phyloP scores from a whole-genome alignment of 2,888 invertebrate genomes.

The Brenthis hecate region DNA sequence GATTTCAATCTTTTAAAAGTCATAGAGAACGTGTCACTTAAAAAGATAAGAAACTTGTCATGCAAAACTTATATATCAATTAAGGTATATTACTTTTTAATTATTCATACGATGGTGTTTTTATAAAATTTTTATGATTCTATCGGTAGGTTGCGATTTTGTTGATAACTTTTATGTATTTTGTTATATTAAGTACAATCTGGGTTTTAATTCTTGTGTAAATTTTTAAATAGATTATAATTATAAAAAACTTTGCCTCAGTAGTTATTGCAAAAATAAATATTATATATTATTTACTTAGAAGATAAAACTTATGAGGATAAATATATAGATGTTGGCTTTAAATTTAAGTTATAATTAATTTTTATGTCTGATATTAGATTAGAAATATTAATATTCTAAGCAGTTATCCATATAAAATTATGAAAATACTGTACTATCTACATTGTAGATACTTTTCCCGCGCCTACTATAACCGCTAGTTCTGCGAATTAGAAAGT shows the following conservation, averaged over 20 bases:
- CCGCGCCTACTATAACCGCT: slow-evolving; percentile 18
- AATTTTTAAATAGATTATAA: too few relatives aligned
- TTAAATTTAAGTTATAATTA: too few relatives aligned
- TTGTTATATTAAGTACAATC: neutral
- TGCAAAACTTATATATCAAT: slow-evolving; percentile 12
- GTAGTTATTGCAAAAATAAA: too few relatives aligned
- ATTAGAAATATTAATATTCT: too few relatives aligned
- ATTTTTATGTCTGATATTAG: too few relatives aligned
- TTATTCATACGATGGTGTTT: neutral
- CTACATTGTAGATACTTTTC: slow-evolving; percentile 5
- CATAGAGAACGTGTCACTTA: slow-evolving; percentile 1
- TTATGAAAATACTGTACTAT: neutral
- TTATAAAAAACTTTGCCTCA: too few relatives aligned
- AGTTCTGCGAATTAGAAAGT: slow-evolving; percentile 35
- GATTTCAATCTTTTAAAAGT: slow-evolving; percentile 7
- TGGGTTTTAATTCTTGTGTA: too few relatives aligned
- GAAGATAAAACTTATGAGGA: too few relatives aligned
- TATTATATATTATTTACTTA: too few relatives aligned
- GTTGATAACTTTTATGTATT: neutral
- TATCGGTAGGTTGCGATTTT: neutral
- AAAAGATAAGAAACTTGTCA: slow-evolving; percentile 11
- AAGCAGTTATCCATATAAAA: too few relatives aligned
- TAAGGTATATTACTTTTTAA: neutral
- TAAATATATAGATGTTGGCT: too few relatives aligned
- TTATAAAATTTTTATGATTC: neutral